Percentiles rank a stretch among this genome's conserved stretches.
Conservation (phyloP, 37 sponge, comb jelly and placozoan species). For the Oscarella lobularis region DNA sequence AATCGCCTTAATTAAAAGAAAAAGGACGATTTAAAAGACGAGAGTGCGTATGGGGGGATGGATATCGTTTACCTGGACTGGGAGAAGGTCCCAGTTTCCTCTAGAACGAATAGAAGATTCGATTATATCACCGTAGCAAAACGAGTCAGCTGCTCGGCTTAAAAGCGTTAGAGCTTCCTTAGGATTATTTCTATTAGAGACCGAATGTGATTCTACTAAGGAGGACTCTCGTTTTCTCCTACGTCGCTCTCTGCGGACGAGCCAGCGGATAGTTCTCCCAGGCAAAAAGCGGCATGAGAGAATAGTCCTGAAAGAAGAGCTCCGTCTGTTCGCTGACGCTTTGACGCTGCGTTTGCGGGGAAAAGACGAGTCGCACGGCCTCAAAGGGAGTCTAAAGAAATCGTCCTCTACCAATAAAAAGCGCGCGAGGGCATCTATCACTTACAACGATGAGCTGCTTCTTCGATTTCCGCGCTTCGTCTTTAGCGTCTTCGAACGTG, state of each 20-base stretch:
- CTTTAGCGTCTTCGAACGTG: constrained; percentile 43
- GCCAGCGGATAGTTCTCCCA: constrained; percentile 84
- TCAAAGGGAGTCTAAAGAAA: constrained; percentile 81
- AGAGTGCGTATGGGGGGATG: neutral
- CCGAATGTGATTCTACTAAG: neutral
- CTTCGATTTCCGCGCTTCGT: constrained; percentile 31
- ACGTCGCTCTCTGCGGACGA: no score
- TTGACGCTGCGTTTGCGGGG: constrained; percentile 25
- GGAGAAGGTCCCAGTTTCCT: constrained; percentile 60
- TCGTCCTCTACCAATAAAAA: neutral
- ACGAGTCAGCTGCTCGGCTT: constrained; percentile 61
- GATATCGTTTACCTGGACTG: constrained; percentile 35
- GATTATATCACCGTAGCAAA: constrained; percentile 70
- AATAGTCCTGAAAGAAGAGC: constrained; percentile 94
- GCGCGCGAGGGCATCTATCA: constrained; percentile 1
- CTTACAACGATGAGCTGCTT: constrained; percentile 58
- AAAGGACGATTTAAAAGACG: neutral
- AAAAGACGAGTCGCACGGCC: constrained; percentile 58
- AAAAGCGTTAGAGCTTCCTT: constrained; percentile 12
- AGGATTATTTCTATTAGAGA: neutral
- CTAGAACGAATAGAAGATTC: constrained; percentile 38
- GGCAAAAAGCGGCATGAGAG: constrained; percentile 78
- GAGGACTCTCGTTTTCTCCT: no score
- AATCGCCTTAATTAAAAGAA: constrained; percentile 31
- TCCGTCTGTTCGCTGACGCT: constrained; percentile 57